A percentile compares a stretch with the other conserved stretches of the same genome.
These are phyloP conservation scores for Ladona fulva DNA, from an alignment of 1,140 invertebrate species.

Conservation along the genomic window DNA sequence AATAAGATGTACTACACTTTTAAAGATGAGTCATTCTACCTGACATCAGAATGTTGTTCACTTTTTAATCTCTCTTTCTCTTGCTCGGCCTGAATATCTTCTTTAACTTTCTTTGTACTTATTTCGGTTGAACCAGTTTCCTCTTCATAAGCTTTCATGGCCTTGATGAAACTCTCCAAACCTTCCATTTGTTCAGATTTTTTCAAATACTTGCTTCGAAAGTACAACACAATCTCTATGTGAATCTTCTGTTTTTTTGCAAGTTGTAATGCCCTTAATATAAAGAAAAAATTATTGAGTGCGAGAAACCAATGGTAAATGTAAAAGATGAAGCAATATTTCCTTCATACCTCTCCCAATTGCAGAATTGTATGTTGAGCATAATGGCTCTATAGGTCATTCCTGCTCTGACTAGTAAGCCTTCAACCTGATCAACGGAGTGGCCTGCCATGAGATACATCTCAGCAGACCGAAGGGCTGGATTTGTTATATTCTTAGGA, in stretches of 20 bases:
- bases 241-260: background rate
- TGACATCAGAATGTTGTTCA: background rate
- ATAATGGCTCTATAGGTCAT: slow-evolving; percentile 66
- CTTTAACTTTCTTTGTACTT: background rate
- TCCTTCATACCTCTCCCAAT: slow-evolving; percentile 62
- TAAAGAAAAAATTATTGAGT: background rate
- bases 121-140: background rate
- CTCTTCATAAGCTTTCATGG: background rate
- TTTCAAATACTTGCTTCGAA: background rate
- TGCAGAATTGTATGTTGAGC: slow-evolving; percentile 70
- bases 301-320: background rate
- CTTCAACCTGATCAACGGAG: slow-evolving; percentile 63
- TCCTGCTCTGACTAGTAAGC: slow-evolving; percentile 68
- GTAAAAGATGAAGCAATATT: background rate
- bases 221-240: background rate
- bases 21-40: background rate
- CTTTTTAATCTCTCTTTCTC: background rate
- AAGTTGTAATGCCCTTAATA: background rate
- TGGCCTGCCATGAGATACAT: slow-evolving; percentile 72
- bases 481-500: slow-evolving; percentile 41
- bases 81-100: background rate
- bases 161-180: background rate
- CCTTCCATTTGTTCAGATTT: background rate
- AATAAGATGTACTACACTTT: background rate
- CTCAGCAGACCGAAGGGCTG: slow-evolving; percentile 61